phyloP scores from a whole-genome alignment of 2,113 vertebrate species.

The Argyrosomus japonicus region DNA sequence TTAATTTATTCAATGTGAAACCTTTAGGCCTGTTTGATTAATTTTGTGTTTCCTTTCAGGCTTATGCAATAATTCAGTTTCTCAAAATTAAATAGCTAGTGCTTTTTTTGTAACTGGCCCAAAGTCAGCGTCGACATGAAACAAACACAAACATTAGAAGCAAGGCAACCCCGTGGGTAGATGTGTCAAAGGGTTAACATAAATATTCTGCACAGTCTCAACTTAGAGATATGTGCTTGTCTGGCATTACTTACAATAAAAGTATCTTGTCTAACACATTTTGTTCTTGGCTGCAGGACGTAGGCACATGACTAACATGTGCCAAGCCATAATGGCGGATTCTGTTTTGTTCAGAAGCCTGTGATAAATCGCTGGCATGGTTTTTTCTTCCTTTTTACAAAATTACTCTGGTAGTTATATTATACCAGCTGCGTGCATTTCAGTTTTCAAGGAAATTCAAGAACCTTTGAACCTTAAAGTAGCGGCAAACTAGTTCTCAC shows the following conservation, averaged over 20 bases:
- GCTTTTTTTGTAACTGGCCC: constrained; percentile 13
- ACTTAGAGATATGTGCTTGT: constrained; percentile 25
- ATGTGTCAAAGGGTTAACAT: constrained; percentile 31
- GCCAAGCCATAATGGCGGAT: constrained; percentile 16
- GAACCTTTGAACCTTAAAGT: constrained; percentile 14
- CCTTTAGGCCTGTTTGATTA: constrained; percentile 28
- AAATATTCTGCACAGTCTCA: constrained; percentile 38
- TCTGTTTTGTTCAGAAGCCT: constrained; percentile 30
- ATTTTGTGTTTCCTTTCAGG: constrained; percentile 9
- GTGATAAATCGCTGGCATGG: constrained; percentile 23
- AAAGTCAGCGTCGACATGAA: constrained; percentile 11
- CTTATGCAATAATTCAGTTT: constrained; percentile 32
- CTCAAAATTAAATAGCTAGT: constrained; percentile 27
- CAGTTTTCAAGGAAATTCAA: constrained; percentile 10
- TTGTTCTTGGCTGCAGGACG: constrained; percentile 30
- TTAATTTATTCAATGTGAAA: constrained; percentile 26
- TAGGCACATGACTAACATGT: constrained; percentile 10
- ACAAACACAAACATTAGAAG: constrained; percentile 24
- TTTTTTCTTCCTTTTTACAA: not conserved
- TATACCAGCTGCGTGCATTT: constrained; percentile 28
- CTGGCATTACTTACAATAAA: constrained; percentile 14
- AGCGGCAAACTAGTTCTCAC: constrained; percentile 21
- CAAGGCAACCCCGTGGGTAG: constrained; percentile 14
- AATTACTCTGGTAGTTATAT: constrained; percentile 15
- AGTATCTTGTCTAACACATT: constrained; percentile 48